Percentiles rank a stretch among this genome's conserved stretches.
These are phyloP conservation scores for Drosophila koepferae DNA, from an alignment of 2,888 invertebrate genomes.

Conservation along the genomic window DNA sequence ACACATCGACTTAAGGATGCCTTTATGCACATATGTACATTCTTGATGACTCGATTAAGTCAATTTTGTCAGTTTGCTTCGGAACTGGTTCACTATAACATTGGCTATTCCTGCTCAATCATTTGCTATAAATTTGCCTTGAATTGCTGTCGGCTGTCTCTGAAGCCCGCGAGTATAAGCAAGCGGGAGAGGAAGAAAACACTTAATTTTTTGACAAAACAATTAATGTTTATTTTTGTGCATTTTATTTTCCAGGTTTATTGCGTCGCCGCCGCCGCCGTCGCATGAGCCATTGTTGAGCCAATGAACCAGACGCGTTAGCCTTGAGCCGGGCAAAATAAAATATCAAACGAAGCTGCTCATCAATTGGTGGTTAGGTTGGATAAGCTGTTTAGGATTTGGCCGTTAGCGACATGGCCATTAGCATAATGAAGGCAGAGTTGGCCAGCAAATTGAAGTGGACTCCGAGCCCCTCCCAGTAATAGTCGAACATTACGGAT, in stretches of 20 bases:
- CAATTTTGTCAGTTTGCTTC: background rate
- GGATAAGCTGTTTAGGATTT: constrained; percentile 21
- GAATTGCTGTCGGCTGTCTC: constrained; percentile 42
- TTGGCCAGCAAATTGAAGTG: constrained; percentile 59
- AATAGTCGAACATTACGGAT: constrained; percentile 63
- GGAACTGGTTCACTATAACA: constrained; percentile 26
- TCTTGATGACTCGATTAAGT: background rate
- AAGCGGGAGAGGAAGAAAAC: constrained; percentile 7
- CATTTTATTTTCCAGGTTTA: constrained; percentile 80
- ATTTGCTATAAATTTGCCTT: constrained; percentile 53
- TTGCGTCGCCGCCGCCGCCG: constrained; percentile 58
- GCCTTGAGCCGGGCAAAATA: constrained; percentile 54
- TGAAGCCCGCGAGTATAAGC: background rate
- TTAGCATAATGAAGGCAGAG: constrained; percentile 60
- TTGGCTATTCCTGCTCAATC: constrained; percentile 45
- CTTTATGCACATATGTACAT: background rate
- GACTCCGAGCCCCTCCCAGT: constrained; percentile 56
- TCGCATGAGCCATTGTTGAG: constrained; percentile 53
- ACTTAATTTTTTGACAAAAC: constrained; percentile 70
- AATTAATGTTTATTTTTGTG: constrained; percentile 80
- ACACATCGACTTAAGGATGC: background rate
- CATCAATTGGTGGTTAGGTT: background rate
- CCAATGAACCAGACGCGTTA: constrained; percentile 60
- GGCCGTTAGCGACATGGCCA: constrained; percentile 55
- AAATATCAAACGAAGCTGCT: constrained; percentile 5